Percentiles rank a stretch among this genome's conserved stretches.
These are phyloP conservation scores for Chironomus riparius DNA, from an alignment of 2,888 invertebrate genomes.

Conservation along the genomic window DNA sequence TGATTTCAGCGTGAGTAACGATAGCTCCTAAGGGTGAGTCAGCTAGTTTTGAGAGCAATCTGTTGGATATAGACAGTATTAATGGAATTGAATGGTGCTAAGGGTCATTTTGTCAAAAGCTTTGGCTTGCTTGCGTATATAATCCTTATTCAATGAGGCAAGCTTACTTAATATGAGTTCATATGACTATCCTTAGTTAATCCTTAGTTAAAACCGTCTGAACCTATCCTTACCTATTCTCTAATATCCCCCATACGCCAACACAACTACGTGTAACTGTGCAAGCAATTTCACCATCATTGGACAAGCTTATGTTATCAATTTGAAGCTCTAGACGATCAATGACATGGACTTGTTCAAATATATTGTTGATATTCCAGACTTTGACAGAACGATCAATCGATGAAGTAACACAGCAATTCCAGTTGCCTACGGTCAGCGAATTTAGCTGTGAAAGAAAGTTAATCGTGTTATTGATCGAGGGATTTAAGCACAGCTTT, in stretches of 20 bases:
- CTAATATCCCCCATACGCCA: constrained; percentile 79
- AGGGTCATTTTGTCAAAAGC: no score
- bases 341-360: constrained; percentile 93
- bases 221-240: no score
- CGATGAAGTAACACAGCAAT: constrained; percentile 91
- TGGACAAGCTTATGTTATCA: constrained; percentile 77
- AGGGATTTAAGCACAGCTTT: no score
- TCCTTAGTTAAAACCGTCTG: no score
- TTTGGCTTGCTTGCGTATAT: no score
- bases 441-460: no score
- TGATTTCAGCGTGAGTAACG: constrained; percentile 85
- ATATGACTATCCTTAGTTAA: no score
- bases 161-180: no score
- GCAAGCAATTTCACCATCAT: constrained; percentile 71
- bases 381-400: constrained; percentile 97
- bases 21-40: constrained; percentile 90
- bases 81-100: no score
- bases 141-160: no score
- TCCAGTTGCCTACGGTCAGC: constrained; percentile 80
- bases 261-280: constrained; percentile 92
- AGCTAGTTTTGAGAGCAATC: constrained; percentile 74
- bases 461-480: no score
- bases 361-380: constrained; percentile 98
- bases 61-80: constrained; percentile 71
- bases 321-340: constrained; percentile 92